Evolutionary conservation across 2,888 invertebrate genomes (phyloP), one percentile per base, ranked within the genome.

Genomic region (Yponomeuta plumbellus): DNA sequence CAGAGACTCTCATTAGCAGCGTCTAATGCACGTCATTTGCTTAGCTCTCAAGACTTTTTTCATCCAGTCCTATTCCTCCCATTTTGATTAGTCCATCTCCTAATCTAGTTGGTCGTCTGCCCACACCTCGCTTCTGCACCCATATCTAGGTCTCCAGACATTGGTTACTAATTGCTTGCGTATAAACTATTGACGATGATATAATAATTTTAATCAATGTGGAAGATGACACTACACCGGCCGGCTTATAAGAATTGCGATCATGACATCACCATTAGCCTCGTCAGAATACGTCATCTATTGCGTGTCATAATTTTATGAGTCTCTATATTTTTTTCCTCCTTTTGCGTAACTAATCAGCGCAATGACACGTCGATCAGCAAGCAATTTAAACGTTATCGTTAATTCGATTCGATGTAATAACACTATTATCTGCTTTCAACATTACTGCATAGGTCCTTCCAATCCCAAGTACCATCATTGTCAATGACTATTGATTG

Each of bases 261-360:
- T 76, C 78, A 84, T 90, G 89, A 89, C 88, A 88, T 90, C 87
- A 88, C 75, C 80, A 77, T 68, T 71, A 73, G 67, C 74, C 77
- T 80, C 87, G 88, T 89, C 86, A 85, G 70, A 69, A 67, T 78
- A 78, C 89, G 88, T 89, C 88, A 88, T 81, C 71, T 76, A 74
- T 79, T 76, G 76, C 78, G 75, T 76, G 77, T 82, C 80, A 63
- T 44, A n/a, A 23, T 52, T 44, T 44, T 11, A 80, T 76, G 72
- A 74, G 76, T 79, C 74, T 75, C 76, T 77, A 75, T 75, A 78
- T 80, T 80, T 83, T 82, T 85, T 84, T 84, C 80, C 75, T 70
- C 76, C 72, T 76, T 81, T 79, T 81, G 61, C 81, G 80, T 75
- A 76, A 71, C 75, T 80, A 81, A 84, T 83, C 80, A 81, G 79